Evolutionary conservation across 2,888 invertebrate genomes (phyloP).

Genomic region (Agrotis exclamationis): DNA sequence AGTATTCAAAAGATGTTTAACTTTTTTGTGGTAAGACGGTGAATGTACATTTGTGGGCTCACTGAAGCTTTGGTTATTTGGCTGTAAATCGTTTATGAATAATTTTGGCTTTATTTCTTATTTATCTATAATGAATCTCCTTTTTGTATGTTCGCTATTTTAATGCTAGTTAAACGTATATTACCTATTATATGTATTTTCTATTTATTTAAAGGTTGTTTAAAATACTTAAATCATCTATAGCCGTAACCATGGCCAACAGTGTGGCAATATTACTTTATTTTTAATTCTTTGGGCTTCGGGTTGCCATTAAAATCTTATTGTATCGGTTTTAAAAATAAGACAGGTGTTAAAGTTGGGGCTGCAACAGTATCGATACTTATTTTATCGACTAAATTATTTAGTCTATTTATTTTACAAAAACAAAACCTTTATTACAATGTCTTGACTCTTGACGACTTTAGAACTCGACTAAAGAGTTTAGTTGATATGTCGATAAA

Average conservation of each 20-base stretch:
- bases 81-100: no score
- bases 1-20: no score
- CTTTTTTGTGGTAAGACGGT: no score
- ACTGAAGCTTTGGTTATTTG: no score
- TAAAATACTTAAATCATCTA: not conserved
- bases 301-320: conserved; percentile 77
- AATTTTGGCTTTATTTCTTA: no score
- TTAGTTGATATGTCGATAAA: conserved; percentile 57
- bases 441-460: conserved; percentile 6
- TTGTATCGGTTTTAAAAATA: conserved; percentile 64
- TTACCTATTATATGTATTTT: no score
- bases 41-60: no score
- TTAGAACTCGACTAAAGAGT: conserved; percentile 50
- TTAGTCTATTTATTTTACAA: conserved; percentile 31
- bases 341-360: conserved; percentile 53
- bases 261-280: conserved; percentile 62
- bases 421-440: not conserved
- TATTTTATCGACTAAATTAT: conserved; percentile 49
- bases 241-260: conserved; percentile 29
- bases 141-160: no score
- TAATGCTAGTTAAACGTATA: no score
- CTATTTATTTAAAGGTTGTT: no score
- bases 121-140: no score
- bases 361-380: conserved; percentile 51
- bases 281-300: conserved; percentile 75